Evolutionary conservation across 2,888 invertebrate genomes (phyloP).

Genomic region (Hypomecis punctinalis): DNA sequence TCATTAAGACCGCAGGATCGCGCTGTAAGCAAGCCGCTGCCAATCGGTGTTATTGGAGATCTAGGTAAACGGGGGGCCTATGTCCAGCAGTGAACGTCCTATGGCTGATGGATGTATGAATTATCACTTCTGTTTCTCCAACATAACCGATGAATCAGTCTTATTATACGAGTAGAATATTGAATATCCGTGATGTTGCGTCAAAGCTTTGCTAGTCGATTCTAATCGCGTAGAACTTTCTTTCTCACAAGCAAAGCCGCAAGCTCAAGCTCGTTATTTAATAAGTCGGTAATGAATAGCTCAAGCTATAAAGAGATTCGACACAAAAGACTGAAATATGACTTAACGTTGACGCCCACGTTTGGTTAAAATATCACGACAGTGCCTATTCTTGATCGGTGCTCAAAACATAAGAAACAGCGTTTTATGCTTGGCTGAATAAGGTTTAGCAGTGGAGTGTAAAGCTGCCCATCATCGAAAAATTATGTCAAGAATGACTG

Average conservation of each 20-base stretch:
- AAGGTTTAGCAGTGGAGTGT: no score
- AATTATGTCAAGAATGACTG: no score
- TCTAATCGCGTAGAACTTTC: slow-evolving; percentile 47
- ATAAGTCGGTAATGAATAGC: slow-evolving; percentile 53
- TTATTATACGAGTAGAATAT: not conserved
- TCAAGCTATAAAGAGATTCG: slow-evolving; percentile 61
- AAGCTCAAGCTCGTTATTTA: slow-evolving; percentile 40
- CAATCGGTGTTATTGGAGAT: no score
- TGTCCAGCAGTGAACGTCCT: no score
- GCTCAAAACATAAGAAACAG: slow-evolving; percentile 45
- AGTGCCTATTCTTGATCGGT: slow-evolving; percentile 36
- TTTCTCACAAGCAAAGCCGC: slow-evolving; percentile 42
- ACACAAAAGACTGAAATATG: slow-evolving; percentile 62
- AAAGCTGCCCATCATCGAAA: no score
- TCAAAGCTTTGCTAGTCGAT: not conserved
- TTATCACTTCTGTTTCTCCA: no score
- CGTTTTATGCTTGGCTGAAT: slow-evolving; percentile 16
- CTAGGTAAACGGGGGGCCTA: no score
- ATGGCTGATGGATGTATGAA: no score
- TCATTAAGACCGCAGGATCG: no score
- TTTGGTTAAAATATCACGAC: slow-evolving; percentile 54
- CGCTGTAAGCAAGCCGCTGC: no score
- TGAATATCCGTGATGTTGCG: not conserved
- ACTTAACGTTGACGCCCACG: slow-evolving; percentile 64
- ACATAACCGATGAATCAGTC: no score